Percentiles rank a stretch among this genome's conserved stretches.
These are phyloP conservation scores for Dipodomys ordii DNA, from an alignment of 2,113 vertebrate genomes.

Conservation along the genomic window DNA sequence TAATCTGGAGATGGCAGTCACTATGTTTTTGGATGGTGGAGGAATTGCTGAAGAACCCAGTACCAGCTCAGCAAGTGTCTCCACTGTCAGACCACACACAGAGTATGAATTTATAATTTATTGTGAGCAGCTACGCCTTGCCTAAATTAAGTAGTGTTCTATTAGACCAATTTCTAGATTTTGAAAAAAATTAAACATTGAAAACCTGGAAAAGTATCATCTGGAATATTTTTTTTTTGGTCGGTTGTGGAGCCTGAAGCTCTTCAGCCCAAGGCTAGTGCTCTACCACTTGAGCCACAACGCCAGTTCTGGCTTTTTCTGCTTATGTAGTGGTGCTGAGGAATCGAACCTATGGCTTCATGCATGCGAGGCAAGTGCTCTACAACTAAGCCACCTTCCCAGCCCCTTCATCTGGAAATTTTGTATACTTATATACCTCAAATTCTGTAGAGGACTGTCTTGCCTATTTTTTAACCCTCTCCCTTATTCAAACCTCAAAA, in stretches of 20 bases:
- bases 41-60: conserved; percentile 97
- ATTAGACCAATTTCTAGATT: conserved; percentile 24
- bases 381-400: too few relatives aligned
- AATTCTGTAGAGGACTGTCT: conserved; percentile 52
- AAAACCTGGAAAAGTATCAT: conserved; percentile 35
- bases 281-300: too few relatives aligned
- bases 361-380: too few relatives aligned
- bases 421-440: not conserved
- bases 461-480: conserved; percentile 38
- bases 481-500: conserved; percentile 16
- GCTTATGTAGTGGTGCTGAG: too few relatives aligned
- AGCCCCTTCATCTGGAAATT: not conserved
- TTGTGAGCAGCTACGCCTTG: conserved; percentile 36
- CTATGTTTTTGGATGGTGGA: conserved; percentile 98
- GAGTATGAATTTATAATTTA: conserved; percentile 89
- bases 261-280: too few relatives aligned
- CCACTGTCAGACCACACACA: conserved; percentile 90
- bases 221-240: not conserved
- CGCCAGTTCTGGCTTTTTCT: too few relatives aligned
- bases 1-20: conserved; percentile 99
- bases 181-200: conserved; percentile 39
- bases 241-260: too few relatives aligned
- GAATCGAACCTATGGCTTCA: too few relatives aligned
- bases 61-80: conserved; percentile 94
- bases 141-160: conserved; percentile 29